These are phyloP conservation scores for Rhinogobius similis DNA, from an alignment of 2,113 vertebrate genomes.

Conservation along the genomic window DNA sequence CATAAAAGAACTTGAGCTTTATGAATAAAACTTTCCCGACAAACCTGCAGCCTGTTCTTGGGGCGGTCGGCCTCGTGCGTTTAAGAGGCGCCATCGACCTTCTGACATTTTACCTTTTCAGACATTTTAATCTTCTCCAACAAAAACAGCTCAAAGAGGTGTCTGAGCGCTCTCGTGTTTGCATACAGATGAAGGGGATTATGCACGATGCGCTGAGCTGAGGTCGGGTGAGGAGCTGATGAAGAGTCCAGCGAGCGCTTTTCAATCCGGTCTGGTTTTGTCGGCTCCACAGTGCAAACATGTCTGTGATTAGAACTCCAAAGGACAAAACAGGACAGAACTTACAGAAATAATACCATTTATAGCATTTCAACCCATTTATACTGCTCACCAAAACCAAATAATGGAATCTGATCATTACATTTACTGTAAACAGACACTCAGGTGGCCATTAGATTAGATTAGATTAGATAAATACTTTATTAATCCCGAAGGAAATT, in stretches of 20 bases:
- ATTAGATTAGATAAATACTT: no score
- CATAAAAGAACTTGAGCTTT: neutral
- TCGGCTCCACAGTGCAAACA: no score
- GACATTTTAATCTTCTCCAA: neutral
- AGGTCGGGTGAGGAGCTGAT: neutral
- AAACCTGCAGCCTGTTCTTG: neutral
- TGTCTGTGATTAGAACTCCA: no score
- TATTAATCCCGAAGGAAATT: no score
- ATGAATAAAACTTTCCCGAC: neutral
- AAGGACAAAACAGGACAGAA: no score
- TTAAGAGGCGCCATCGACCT: neutral
- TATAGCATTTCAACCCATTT: no score
- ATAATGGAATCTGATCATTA: no score
- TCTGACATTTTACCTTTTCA: conserved; percentile 2
- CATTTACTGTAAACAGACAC: no score
- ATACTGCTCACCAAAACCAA: no score
- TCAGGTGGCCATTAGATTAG: no score
- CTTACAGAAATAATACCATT: no score
- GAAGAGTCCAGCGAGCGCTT: neutral
- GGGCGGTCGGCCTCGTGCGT: neutral
- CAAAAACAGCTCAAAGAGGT: neutral
- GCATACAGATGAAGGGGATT: neutral
- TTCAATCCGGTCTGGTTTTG: no score
- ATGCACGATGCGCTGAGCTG: neutral
- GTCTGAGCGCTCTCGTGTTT: neutral